Evolutionary conservation across 2,797 vertebrate genomes (phyloP).

Genomic region (Zenarchopterus dispar): DNA sequence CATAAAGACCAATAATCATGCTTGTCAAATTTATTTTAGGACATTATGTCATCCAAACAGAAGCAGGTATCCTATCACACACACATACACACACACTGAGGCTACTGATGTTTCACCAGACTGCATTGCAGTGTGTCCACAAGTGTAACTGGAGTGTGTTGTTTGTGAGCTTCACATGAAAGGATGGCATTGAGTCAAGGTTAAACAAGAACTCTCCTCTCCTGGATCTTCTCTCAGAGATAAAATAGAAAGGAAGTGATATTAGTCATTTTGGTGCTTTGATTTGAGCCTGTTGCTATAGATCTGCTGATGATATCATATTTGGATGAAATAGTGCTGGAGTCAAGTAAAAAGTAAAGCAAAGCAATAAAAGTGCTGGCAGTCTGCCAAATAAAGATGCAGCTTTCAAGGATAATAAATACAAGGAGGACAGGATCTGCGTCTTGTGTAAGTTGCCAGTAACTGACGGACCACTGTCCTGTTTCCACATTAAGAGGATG

Average conservation of each 20-base stretch:
- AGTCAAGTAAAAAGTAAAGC: slow-evolving; percentile 21
- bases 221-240: slow-evolving; percentile 12
- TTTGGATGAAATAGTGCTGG: slow-evolving; percentile 6
- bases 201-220: slow-evolving; percentile 40
- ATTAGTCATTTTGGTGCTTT: slow-evolving; percentile 3
- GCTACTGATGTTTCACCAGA: slow-evolving; percentile 51
- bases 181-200: slow-evolving; percentile 47
- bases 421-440: slow-evolving; percentile 24
- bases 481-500: background rate
- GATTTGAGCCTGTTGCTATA: slow-evolving; percentile 13
- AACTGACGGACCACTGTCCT: background rate
- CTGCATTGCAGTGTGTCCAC: slow-evolving; percentile 79
- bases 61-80: background rate
- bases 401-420: slow-evolving; percentile 30
- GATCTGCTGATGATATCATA: slow-evolving; percentile 17
- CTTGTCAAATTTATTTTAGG: too few relatives aligned
- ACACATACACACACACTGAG: slow-evolving; percentile 6
- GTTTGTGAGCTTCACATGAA: slow-evolving; percentile 46
- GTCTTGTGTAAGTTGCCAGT: slow-evolving; percentile 8
- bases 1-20: background rate
- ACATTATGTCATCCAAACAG: background rate
- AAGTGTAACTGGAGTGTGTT: slow-evolving; percentile 72
- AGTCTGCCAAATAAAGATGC: slow-evolving; percentile 26
- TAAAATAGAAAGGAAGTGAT: background rate
- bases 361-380: slow-evolving; percentile 31